Conservation (phyloP, 1,140 invertebrate genomes). For the Episyrphus balteatus region DNA sequence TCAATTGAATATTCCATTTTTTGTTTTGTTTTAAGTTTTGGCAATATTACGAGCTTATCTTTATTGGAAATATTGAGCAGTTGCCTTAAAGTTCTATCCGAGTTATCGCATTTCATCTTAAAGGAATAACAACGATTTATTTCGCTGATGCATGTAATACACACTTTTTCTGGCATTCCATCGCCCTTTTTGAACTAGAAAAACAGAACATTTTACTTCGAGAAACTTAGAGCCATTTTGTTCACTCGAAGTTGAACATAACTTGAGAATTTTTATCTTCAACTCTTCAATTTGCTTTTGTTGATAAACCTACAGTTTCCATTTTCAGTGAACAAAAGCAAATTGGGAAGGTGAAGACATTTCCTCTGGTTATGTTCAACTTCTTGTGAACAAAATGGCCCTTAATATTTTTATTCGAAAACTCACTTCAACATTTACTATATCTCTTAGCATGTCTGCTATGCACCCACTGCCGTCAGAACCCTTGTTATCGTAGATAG, state of each 20-base stretch:
- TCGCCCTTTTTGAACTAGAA: constrained; percentile 18
- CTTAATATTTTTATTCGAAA: background rate
- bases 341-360: no score
- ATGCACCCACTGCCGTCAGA: constrained; percentile 14
- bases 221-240: background rate
- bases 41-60: background rate
- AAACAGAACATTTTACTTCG: background rate
- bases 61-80: constrained; percentile 8
- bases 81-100: constrained; percentile 24
- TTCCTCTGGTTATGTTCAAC: background rate
- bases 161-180: constrained; percentile 26
- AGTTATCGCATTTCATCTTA: constrained; percentile 31
- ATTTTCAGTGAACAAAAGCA: no score
- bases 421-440: constrained; percentile 23
- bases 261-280: no score
- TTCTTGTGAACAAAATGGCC: background rate
- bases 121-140: constrained; percentile 31
- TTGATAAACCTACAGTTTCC: background rate
- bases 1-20: no score
- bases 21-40: no score
- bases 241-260: no score
- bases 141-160: constrained; percentile 27
- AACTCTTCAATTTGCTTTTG: background rate
- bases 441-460: constrained; percentile 25
- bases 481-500: constrained; percentile 21